A percentile compares a stretch with the other conserved stretches of the same genome.
phyloP scores from a whole-genome alignment of 2,888 invertebrate species.

The Strigamia crassipes region DNA sequence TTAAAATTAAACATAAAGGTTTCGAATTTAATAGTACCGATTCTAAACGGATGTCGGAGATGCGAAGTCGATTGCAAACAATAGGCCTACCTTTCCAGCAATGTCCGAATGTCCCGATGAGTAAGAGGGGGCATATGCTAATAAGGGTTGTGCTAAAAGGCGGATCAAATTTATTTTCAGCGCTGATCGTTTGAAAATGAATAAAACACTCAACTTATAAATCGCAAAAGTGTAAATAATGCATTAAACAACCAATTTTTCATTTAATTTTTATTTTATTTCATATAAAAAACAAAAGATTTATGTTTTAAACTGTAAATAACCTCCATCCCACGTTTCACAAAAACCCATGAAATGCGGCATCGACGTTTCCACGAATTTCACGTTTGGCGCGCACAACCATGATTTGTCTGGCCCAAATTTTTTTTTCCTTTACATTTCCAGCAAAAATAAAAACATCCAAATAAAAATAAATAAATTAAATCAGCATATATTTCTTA shows the following conservation, averaged over 20 bases:
- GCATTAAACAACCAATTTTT: too few relatives aligned
- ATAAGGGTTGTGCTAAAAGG: not conserved
- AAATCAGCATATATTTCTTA: not conserved
- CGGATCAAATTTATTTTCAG: not conserved
- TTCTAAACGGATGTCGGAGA: not conserved
- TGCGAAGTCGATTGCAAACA: not conserved
- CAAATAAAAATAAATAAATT: not conserved
- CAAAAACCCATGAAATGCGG: not conserved
- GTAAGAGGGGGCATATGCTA: not conserved
- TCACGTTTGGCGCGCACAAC: not conserved
- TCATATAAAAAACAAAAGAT: not conserved
- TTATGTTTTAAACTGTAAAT: not conserved
- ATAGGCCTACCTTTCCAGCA: not conserved
- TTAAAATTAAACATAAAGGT: not conserved
- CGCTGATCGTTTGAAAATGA: not conserved
- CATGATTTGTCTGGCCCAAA: not conserved
- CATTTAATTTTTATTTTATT: too few relatives aligned
- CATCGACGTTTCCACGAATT: not conserved
- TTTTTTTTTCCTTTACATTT: not conserved
- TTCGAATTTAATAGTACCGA: not conserved
- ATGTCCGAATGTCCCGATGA: not conserved
- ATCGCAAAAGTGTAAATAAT: not conserved
- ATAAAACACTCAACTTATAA: not conserved
- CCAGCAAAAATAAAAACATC: not conserved
- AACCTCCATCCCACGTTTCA: not conserved